Base-by-base conservation (phyloP, 2,797 vertebrate genomes). In the Bothrops alternatus region DNA sequence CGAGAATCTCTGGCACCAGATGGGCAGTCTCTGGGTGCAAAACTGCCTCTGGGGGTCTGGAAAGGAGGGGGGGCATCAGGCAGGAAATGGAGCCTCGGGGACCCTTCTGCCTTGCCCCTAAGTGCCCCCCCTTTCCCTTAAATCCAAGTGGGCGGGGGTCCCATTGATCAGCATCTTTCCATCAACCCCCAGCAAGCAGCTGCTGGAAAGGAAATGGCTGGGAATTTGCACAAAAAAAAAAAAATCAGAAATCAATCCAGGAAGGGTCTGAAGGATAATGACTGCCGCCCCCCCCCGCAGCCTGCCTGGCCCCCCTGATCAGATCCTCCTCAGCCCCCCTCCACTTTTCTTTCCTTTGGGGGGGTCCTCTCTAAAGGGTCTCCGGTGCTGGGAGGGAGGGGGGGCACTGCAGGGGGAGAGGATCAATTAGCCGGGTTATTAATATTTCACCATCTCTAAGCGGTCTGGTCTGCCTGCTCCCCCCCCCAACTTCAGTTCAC, bases 141-240 rank as follows among this genome's bases (percentile, higher is more conserved):
- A 60, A 78, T 95, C 97, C 97, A 97, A 96, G 95, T 96, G 5
- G 93, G 85, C 90, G 93, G 96, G 97, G 95, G 93, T 94, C 93
- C 93, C 96, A 98, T 98, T 98, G 98, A 98, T 98, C 93, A 0
- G 96, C 96, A 94, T 95, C 32, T 26, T 94, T 95, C 97, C 10
- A 3, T 26, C 60, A 10, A 4, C 60, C 58, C 8, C 8, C 23
- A 0, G 23, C 60, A 97, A 97, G 97, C 96, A 96, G 6, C 95
- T 97, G 96, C 97, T 96, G 97, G 98, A 98, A 98, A 97, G 98
- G 98, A 98, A 97, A 42, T 97, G 97, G 97, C 98, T 4, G 98
- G 98, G 6, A 95, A 94, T 96, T 6, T 47, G 13, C 32, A 47
- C 32, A 50, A 85, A 28, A 61, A 61, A 11, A 26, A 12, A 12